phyloP scores from a whole-genome alignment of 2,888 invertebrate species.

The Tinea trinotella region DNA sequence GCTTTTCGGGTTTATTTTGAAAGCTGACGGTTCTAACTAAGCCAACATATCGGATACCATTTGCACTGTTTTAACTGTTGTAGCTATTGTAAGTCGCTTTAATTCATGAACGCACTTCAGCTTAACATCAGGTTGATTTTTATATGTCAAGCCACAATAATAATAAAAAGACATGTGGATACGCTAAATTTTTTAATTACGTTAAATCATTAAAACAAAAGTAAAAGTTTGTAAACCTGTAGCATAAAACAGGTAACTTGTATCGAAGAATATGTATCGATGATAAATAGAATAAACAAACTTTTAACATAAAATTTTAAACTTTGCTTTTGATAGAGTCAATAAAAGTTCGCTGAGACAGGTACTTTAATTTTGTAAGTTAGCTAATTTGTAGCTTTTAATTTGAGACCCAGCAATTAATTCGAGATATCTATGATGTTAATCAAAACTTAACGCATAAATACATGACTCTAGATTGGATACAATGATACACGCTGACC shows the following conservation, averaged over 20 bases:
- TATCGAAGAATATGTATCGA: neutral
- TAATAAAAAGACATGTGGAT: no score
- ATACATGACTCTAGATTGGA: neutral
- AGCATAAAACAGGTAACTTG: neutral
- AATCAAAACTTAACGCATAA: neutral
- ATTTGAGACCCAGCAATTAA: slow-evolving; percentile 4
- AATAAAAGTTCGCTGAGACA: neutral
- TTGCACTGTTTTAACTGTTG: no score
- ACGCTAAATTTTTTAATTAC: no score
- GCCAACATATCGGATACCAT: no score
- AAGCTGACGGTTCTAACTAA: no score
- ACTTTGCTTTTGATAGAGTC: slow-evolving; percentile 6
- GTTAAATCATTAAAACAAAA: neutral
- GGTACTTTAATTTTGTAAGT: neutral
- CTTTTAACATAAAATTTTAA: slow-evolving; percentile 1
- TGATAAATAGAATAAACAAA: slow-evolving; percentile 6
- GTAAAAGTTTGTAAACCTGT: neutral
- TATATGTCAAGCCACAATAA: no score
- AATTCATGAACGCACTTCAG: no score
- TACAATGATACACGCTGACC: neutral
- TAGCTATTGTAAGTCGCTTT: no score
- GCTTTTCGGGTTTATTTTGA: no score
- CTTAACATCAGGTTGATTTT: no score
- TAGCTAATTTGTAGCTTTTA: slow-evolving; percentile 8
- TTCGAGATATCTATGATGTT: neutral